Evolutionary conservation across 2,113 vertebrate genomes (phyloP), one percentile per base, ranked within the genome.

Genomic region (Cephalophus harveyi): DNA sequence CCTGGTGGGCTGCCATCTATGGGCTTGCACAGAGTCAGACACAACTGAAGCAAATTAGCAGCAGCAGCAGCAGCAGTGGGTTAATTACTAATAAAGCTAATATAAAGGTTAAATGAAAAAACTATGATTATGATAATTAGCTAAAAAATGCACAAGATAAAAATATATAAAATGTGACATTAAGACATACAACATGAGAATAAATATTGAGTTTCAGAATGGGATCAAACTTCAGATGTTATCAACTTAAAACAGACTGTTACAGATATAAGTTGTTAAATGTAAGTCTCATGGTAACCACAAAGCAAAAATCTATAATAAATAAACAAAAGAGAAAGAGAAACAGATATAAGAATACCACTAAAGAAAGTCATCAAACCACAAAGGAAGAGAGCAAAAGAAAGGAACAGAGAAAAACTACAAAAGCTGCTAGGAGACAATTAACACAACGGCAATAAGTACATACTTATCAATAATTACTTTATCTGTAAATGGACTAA

Each of bases 1-100:
- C 57, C 57, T 59, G 57, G 11, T 28, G 57, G 25, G 25, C 25
- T 27, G 4, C 10, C 57, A 28, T 59, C 57, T 59, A 13, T 28
- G 57, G 57, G 11, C 2, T 59, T 0, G 2, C 57, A 59, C 11
- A 5, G 57, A 59, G 11, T 27, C 0, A 0, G 25, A 59, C 11
- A 59, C 4, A 0, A 59, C 57, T 59, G 10, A 59, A 59, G 25
- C 57, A 27, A 59, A 25, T 59, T 25, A 57, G 54, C 54, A 23
- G 54, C 54, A 55, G 55, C 7, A 55, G 54, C 55, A 57, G 57
- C 55, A 57, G 23, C 9, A 33, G 46, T 21, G 28, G 48, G 6
- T 52, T 52, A 81, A 52, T 81, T 50, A 81, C 48, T 52, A 50
- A 81, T 52, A 52, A 81, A 81, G 46, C 48, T 81, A 52, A 33